phyloP scores from a whole-genome alignment of 2,113 vertebrate species.

The Panthera uncia region DNA sequence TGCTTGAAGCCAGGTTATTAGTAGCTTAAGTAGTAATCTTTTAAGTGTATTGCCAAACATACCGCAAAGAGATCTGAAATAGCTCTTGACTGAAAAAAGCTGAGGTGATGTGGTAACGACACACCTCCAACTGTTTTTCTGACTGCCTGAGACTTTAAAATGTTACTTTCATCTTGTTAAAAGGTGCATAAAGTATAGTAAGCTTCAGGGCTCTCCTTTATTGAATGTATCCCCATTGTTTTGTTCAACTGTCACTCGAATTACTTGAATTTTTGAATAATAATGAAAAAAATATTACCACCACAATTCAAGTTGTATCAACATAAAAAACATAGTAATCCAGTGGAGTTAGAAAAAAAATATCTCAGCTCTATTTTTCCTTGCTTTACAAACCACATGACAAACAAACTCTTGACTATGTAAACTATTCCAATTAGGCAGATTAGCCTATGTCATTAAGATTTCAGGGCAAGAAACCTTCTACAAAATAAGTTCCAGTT shows the following conservation, averaged over 20 bases:
- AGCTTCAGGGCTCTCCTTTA: slow-evolving; percentile 64
- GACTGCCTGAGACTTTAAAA: slow-evolving; percentile 74
- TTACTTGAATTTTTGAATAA: slow-evolving; percentile 43
- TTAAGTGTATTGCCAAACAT: slow-evolving; percentile 86
- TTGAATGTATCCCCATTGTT: slow-evolving; percentile 52
- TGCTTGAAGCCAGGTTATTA: slow-evolving; percentile 84
- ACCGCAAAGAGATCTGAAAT: slow-evolving; percentile 79
- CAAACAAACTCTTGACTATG: neutral
- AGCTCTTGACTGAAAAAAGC: slow-evolving; percentile 75
- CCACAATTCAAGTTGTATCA: slow-evolving; percentile 19
- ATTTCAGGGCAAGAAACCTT: slow-evolving; percentile 38
- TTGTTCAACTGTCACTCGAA: slow-evolving; percentile 44
- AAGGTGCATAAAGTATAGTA: slow-evolving; percentile 51
- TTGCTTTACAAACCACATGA: slow-evolving; percentile 34
- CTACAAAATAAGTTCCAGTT: neutral
- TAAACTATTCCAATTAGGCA: neutral
- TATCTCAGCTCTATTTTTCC: slow-evolving; percentile 27
- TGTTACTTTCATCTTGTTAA: slow-evolving; percentile 81
- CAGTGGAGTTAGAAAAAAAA: slow-evolving; percentile 50
- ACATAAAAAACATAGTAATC: neutral
- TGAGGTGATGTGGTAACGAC: slow-evolving; percentile 69
- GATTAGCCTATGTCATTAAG: neutral
- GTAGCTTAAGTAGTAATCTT: slow-evolving; percentile 86
- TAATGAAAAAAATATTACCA: slow-evolving; percentile 61
- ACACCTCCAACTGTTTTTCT: slow-evolving; percentile 77